Evolutionary conservation across 2,797 vertebrate genomes (phyloP).

Genomic region (Carapus acus): DNA sequence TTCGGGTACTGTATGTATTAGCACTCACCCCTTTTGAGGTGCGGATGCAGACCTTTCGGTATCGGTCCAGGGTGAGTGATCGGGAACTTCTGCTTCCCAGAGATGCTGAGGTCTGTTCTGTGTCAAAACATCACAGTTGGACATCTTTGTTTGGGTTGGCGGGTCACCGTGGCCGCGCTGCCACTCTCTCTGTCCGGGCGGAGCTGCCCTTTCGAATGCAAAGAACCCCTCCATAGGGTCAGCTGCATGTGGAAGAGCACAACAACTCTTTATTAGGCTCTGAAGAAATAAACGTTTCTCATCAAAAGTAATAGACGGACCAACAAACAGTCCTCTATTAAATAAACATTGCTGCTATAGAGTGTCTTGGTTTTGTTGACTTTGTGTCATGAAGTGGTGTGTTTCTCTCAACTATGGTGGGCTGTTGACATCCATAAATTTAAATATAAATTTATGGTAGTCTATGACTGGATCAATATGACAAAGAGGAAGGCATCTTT

Average conservation of each 20-base stretch:
- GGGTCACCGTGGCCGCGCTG: slow-evolving; percentile 48
- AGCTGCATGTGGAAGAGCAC: slow-evolving; percentile 28
- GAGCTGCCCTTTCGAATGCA: slow-evolving; percentile 32
- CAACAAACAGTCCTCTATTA: too few species aligned
- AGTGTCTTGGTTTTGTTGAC: too few species aligned
- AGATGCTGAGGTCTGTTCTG: slow-evolving; percentile 46
- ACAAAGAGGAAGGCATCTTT: too few species aligned
- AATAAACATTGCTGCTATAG: too few species aligned
- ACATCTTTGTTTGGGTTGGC: slow-evolving; percentile 52
- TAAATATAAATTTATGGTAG: too few species aligned
- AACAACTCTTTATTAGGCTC: background rate
- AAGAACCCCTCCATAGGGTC: slow-evolving; percentile 54
- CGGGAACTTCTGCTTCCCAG: slow-evolving; percentile 32
- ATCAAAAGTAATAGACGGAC: too few species aligned
- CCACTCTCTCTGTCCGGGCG: slow-evolving; percentile 42
- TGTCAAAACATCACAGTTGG: slow-evolving; percentile 54
- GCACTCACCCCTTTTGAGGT: slow-evolving; percentile 58
- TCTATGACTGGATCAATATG: too few species aligned
- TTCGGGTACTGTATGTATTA: background rate
- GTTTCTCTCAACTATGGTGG: too few species aligned
- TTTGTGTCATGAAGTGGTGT: too few species aligned
- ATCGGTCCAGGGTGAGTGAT: slow-evolving; percentile 42
- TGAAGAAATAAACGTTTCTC: too few species aligned
- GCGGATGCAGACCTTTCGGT: slow-evolving; percentile 43
- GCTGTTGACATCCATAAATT: too few species aligned